Percentiles rank a stretch among this genome's conserved stretches.
phyloP scores from a whole-genome alignment of 1,140 invertebrate genomes.

The Battus philenor region DNA sequence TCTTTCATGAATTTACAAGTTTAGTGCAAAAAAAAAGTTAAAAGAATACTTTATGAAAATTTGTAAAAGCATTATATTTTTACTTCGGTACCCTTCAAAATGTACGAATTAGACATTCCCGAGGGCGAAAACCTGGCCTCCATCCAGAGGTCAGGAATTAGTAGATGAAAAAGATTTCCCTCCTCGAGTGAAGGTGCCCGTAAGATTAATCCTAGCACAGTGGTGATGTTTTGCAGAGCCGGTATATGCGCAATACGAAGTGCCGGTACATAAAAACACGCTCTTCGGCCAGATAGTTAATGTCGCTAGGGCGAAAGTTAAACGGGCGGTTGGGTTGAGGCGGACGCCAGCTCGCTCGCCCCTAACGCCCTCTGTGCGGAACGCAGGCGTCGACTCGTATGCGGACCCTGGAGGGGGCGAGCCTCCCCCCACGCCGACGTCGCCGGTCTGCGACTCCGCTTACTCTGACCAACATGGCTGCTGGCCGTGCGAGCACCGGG shows the following conservation, averaged over 20 bases:
- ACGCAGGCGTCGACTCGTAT: slow-evolving; percentile 64
- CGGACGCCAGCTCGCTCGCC: slow-evolving; percentile 31
- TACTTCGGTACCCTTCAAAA: too few species aligned
- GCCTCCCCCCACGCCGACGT: slow-evolving; percentile 62
- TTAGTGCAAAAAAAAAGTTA: too few species aligned
- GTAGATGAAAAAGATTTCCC: too few species aligned
- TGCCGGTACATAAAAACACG: slow-evolving; percentile 28
- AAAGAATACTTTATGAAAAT: too few species aligned
- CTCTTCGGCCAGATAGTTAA: slow-evolving; percentile 35
- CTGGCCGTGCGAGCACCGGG: slow-evolving; percentile 67
- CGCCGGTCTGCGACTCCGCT: slow-evolving; percentile 69
- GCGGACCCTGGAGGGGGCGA: slow-evolving; percentile 64
- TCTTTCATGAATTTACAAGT: too few species aligned
- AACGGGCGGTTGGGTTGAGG: slow-evolving; percentile 31
- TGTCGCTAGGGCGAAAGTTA: slow-evolving; percentile 42
- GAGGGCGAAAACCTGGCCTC: too few species aligned
- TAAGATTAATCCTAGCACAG: slow-evolving; percentile 25
- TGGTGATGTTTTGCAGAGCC: slow-evolving; percentile 40
- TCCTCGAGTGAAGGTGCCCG: too few species aligned
- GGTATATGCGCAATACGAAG: slow-evolving; percentile 32
- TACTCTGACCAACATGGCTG: slow-evolving; percentile 77
- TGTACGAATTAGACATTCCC: too few species aligned
- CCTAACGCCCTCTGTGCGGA: slow-evolving; percentile 36
- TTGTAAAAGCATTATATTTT: too few species aligned
- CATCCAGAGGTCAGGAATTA: too few species aligned